Evolutionary conservation across 2,888 invertebrate genomes (phyloP).

Genomic region (Chirona hameri): DNA sequence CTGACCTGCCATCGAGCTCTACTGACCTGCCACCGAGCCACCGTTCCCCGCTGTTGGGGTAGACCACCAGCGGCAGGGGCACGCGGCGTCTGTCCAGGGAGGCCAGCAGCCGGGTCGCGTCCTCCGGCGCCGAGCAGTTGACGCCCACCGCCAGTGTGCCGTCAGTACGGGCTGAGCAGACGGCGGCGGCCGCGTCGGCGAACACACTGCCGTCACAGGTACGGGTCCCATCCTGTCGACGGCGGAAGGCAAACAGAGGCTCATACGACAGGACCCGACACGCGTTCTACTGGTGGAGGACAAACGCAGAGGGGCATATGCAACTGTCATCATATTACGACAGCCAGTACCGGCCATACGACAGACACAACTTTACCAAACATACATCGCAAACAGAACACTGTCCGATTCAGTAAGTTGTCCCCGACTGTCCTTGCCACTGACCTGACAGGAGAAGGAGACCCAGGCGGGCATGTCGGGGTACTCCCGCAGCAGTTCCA

Average conservation of each 20-base stretch:
- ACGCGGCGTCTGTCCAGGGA: slow-evolving; percentile 47
- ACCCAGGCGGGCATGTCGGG: slow-evolving; percentile 80
- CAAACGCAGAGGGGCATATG: too few relatives aligned
- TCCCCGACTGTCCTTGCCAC: slow-evolving; percentile 29
- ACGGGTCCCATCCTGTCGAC: slow-evolving; percentile 55
- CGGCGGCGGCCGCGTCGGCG: slow-evolving; percentile 63
- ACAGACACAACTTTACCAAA: too few relatives aligned
- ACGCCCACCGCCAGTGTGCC: slow-evolving; percentile 82
- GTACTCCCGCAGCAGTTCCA: slow-evolving; percentile 72
- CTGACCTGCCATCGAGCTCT: slow-evolving; percentile 46
- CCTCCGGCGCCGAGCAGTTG: slow-evolving; percentile 74
- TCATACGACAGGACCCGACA: too few relatives aligned
- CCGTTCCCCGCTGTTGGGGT: slow-evolving; percentile 87
- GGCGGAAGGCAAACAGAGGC: too few relatives aligned
- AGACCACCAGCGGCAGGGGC: slow-evolving; percentile 72
- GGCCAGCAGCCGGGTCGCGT: slow-evolving; percentile 52
- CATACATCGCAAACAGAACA: too few relatives aligned
- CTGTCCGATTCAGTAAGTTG: too few relatives aligned
- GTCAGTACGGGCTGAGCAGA: slow-evolving; percentile 55
- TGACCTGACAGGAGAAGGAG: slow-evolving; percentile 78
- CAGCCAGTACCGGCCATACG: too few relatives aligned
- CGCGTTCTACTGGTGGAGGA: too few relatives aligned
- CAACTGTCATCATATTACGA: too few relatives aligned
- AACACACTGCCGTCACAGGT: slow-evolving; percentile 79
- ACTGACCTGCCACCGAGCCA: slow-evolving; percentile 59